A percentile compares a stretch with the other conserved stretches of the same genome.
These are phyloP conservation scores for Scolopax bukidnonensis DNA, from an alignment of 2,797 vertebrate species.

Conservation along the genomic window DNA sequence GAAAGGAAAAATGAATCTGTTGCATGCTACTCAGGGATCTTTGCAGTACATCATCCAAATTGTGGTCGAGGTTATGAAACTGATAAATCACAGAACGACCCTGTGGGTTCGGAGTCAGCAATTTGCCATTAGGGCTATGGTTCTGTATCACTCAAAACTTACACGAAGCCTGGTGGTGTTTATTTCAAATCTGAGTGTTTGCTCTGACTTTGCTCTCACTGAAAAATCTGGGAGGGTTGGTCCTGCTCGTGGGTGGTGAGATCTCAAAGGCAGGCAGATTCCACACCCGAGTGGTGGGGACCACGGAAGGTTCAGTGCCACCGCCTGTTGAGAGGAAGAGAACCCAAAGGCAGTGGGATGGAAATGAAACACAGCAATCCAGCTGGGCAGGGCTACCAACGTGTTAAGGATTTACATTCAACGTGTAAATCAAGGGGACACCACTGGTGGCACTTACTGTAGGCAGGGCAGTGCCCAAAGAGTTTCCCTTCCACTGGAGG, in stretches of 20 bases:
- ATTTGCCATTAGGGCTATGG: not conserved
- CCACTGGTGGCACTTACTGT: not conserved
- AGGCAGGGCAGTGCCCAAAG: not conserved
- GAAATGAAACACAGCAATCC: not conserved
- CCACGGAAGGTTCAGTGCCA: rapidly evolving
- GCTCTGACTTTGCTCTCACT: not conserved
- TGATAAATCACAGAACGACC: constrained; percentile 38
- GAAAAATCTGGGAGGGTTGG: not conserved
- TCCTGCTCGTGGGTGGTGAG: not conserved
- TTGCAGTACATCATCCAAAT: not conserved
- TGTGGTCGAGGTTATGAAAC: constrained; percentile 56
- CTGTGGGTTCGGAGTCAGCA: not conserved
- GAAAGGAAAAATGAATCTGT: not conserved
- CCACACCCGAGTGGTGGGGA: not conserved
- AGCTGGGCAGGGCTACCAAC: not conserved
- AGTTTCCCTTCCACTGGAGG: not conserved
- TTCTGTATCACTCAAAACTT: not conserved
- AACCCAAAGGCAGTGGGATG: not conserved
- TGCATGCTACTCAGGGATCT: constrained; percentile 19
- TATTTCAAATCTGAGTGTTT: not conserved
- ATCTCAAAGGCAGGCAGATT: not conserved
- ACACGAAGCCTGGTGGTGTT: not conserved
- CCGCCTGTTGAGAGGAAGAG: rapidly evolving
- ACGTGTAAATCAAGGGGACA: not conserved
- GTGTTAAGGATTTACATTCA: not conserved